Evolutionary conservation across 1,140 invertebrate species (phyloP), one percentile per base, ranked within the genome.

Genomic region (Helicoverpa armigera): DNA sequence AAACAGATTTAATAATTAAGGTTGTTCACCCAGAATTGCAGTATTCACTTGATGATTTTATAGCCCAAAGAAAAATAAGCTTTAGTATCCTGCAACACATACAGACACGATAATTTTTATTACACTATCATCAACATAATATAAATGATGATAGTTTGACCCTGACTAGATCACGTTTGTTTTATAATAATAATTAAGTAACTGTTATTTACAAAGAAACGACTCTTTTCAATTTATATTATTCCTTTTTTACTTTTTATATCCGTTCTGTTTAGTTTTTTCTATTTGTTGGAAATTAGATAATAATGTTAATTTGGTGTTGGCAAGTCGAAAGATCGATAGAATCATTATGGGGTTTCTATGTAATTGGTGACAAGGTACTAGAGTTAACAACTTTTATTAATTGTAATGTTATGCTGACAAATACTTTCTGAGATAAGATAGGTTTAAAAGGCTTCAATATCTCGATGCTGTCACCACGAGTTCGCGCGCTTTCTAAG

Each of bases 131-230:
- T 23, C 23, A 23, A 23, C 23, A 23, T 23, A 23, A 23, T 23
- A 23, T 23, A 58, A 7, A 29, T 31, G 58, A 61, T 31, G 58
- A 61, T 31, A 61, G 58, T 61, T 14, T 61, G 58, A 61, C 58
- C 58, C 29, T 13, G 58, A 5, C 5, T 12, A 12, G 58, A 29
- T 61, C 58, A 31, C 58, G 58, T 31, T 29, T 31, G 23, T 14
- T 5, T 31, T 31, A 61, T 31, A 61, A 29, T 61, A 61, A 61
- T 29, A 31, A 61, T 61, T 61, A 14, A 61, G 23, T 61, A 29
- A 61, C 12, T 61, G 23, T 61, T 31, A 61, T 61, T 61, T 61
- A 60, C 0, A 61, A 1, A 61, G 11, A 61, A 61, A 31, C 3
- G 13, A 61, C 10, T 61, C 2, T 3, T 13, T 3, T 29, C 14